A percentile compares a stretch with the other conserved stretches of the same genome.
Conservation (phyloP, 64 coral and sea anemone species). For the Porites lutea region DNA sequence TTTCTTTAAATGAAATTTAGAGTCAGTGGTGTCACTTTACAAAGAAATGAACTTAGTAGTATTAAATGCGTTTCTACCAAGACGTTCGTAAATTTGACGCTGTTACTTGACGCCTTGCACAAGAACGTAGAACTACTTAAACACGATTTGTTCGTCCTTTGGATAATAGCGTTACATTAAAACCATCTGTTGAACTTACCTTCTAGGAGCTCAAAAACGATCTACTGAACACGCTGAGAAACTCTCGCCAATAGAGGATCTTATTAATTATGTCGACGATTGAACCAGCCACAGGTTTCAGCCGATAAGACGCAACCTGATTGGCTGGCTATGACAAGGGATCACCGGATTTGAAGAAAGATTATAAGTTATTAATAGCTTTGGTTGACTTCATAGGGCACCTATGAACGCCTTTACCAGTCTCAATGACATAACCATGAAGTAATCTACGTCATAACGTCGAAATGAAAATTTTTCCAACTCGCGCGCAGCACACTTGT, state of each 20-base stretch:
- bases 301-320: neutral
- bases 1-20: neutral
- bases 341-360: slow-evolving; percentile 53
- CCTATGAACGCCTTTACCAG: slow-evolving; percentile 9
- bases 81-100: neutral
- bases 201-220: slow-evolving; percentile 45
- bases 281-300: slow-evolving; percentile 43
- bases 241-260: slow-evolving; percentile 32
- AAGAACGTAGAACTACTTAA: neutral
- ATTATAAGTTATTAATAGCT: slow-evolving; percentile 49
- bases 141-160: neutral
- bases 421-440: slow-evolving; percentile 30
- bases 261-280: slow-evolving; percentile 59
- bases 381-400: slow-evolving; percentile 52
- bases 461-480: neutral
- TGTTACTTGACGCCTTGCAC: neutral
- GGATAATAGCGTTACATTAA: neutral
- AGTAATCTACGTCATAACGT: slow-evolving; percentile 27
- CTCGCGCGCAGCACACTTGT: neutral
- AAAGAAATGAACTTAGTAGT: neutral
- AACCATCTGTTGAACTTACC: slow-evolving; percentile 22
- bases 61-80: neutral
- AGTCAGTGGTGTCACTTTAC: neutral
- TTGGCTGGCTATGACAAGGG: slow-evolving; percentile 47
- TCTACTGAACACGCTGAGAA: slow-evolving; percentile 46